Conservation (phyloP, 2,888 invertebrate genomes). For the Lasioglossum oenotherae region DNA sequence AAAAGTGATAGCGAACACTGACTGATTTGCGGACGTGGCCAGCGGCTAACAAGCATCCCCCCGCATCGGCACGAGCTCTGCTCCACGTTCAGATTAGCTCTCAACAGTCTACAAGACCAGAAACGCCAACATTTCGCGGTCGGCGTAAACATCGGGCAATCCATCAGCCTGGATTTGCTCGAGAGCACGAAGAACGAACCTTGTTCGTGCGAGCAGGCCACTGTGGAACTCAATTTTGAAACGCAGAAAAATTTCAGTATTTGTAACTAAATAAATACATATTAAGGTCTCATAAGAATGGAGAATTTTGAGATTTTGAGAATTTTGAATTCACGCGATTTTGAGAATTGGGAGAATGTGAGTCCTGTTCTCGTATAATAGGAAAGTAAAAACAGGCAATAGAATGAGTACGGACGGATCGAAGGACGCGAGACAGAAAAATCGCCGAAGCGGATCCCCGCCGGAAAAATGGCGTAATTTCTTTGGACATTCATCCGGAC, state of each 20-base stretch:
- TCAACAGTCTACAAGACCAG: not conserved
- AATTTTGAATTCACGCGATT: not conserved
- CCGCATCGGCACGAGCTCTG: not conserved
- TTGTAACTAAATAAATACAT: too few relatives aligned
- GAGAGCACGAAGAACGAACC: not conserved
- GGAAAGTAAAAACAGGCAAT: not conserved
- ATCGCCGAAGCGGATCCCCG: not conserved
- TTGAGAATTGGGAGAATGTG: not conserved
- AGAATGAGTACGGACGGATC: not conserved
- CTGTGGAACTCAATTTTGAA: too few relatives aligned
- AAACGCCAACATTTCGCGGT: not conserved
- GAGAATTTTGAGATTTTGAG: too few relatives aligned
- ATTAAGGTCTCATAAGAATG: too few relatives aligned
- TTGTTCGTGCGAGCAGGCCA: not conserved
- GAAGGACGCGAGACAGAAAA: not conserved
- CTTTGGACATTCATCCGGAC: not conserved
- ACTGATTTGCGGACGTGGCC: not conserved
- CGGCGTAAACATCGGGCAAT: not conserved
- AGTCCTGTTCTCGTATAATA: not conserved
- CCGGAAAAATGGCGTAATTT: not conserved
- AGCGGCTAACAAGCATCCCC: not conserved
- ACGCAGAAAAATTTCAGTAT: too few relatives aligned
- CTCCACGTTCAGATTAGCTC: not conserved
- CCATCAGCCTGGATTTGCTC: not conserved
- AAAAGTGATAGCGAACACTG: not conserved